A percentile compares a stretch with the other conserved stretches of the same genome.
These are phyloP conservation scores for Pantherophis guttatus DNA, from an alignment of 2,113 vertebrate genomes.

Conservation along the genomic window DNA sequence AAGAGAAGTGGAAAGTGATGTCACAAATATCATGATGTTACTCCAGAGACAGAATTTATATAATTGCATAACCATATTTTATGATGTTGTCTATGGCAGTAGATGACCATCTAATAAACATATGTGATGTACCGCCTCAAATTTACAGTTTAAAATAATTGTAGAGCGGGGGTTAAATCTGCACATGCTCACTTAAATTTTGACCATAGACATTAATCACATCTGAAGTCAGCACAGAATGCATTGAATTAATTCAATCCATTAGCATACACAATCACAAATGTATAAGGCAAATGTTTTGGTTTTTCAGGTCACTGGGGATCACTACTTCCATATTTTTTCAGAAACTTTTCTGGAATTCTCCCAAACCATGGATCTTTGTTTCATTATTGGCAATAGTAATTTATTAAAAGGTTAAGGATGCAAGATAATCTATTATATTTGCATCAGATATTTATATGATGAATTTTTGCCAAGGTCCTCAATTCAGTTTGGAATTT, in stretches of 20 bases:
- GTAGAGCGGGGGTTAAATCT: background rate
- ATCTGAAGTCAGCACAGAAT: background rate
- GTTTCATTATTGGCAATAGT: background rate
- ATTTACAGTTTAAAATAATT: background rate
- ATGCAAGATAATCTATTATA: background rate
- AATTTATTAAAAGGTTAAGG: background rate
- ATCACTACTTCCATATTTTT: background rate
- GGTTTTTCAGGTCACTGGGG: background rate
- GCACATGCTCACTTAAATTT: background rate
- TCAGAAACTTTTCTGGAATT: background rate
- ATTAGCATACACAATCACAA: background rate
- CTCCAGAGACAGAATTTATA: background rate
- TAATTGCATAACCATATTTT: background rate
- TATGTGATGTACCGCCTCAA: background rate
- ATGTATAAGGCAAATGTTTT: background rate
- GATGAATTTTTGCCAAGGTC: background rate
- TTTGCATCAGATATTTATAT: background rate
- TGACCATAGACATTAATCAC: background rate
- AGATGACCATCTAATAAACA: background rate
- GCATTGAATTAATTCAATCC: background rate
- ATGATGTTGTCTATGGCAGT: background rate
- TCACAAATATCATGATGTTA: background rate
- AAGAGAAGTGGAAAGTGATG: background rate
- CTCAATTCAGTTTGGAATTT: background rate
- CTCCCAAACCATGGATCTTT: background rate